Base-by-base conservation (phyloP, 2,113 vertebrate species). In the Siniperca knerii region DNA sequence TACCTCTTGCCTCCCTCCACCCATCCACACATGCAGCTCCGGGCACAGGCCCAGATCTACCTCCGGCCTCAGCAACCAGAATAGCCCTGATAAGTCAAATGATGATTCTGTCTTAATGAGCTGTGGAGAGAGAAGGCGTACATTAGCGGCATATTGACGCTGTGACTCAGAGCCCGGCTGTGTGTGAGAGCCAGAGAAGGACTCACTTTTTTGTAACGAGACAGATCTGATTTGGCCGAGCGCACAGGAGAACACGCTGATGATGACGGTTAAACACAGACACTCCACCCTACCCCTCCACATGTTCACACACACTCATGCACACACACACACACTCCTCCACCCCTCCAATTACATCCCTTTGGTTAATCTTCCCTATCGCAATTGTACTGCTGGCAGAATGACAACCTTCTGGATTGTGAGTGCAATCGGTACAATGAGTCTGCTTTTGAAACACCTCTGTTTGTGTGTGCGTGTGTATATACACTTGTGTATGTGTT, bases 301-400 rank as follows among this genome's bases (percentile, higher is more conserved):
- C 62, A 25, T 52, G 18, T 52, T 52, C 42, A 46, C 54, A n/a
- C 66, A 71, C 44, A 73, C 35, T 50, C 35, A 44, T 44, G 9
- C 16, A 42, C 44, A 76, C 23, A 52, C 20, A 54, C 33, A 50
- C 52, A 44, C 52, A 72, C 37, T 81, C 78, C 37, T 73, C 74
- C 87, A 71, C 82, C 87, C 81, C 70, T 77, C 77, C 82, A 91
- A 89, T 92, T 90, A 91, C 77, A 81, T 82, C 79, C 79, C 77
- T 89, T 71, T 88, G 89, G 80, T 91, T 90, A 91, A 91, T 88
- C 83, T 89, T 89, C 75, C 85, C 61, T 60, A 73, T 87, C 69
- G 20, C 48, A 76, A 64, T 79, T 80, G 76, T 88, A 62, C 50
- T 84, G 79, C 69, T 85, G 87, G 84, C 75, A 81, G 66, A 83